Evolutionary conservation across 2,113 vertebrate species (phyloP).

Genomic region (Chauna torquata): DNA sequence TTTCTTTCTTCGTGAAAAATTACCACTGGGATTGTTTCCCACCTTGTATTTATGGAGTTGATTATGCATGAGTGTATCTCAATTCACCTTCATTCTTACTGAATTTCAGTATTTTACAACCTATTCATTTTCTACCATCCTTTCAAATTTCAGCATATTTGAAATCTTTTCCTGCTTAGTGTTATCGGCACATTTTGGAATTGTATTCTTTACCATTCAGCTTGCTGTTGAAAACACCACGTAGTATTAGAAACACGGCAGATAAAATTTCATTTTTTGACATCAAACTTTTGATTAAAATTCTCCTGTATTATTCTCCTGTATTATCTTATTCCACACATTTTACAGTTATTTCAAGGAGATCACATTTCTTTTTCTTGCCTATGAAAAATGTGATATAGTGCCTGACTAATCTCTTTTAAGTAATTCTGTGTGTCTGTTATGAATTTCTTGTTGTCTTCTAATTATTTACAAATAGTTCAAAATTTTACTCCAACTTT

Average conservation of each 20-base stretch:
- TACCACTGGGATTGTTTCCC: neutral
- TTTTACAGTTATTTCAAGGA: neutral
- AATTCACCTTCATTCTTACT: neutral
- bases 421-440: neutral
- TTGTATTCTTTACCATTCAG: neutral
- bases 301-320: neutral
- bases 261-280: neutral
- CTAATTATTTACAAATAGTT: neutral
- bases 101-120: neutral
- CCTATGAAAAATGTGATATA: neutral
- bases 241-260: neutral
- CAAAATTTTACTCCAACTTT: neutral
- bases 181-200: neutral
- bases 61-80: neutral
- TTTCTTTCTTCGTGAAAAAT: neutral
- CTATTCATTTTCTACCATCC: neutral
- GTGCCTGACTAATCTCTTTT: neutral
- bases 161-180: neutral
- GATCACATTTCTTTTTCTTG: neutral
- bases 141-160: neutral
- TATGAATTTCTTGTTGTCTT: neutral
- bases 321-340: neutral
- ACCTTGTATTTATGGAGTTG: neutral
- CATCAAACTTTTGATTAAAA: neutral
- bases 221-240: neutral